Percentiles rank a stretch among this genome's conserved stretches.
phyloP scores from a whole-genome alignment of 2,113 vertebrate species.

The Mesocricetus auratus region DNA sequence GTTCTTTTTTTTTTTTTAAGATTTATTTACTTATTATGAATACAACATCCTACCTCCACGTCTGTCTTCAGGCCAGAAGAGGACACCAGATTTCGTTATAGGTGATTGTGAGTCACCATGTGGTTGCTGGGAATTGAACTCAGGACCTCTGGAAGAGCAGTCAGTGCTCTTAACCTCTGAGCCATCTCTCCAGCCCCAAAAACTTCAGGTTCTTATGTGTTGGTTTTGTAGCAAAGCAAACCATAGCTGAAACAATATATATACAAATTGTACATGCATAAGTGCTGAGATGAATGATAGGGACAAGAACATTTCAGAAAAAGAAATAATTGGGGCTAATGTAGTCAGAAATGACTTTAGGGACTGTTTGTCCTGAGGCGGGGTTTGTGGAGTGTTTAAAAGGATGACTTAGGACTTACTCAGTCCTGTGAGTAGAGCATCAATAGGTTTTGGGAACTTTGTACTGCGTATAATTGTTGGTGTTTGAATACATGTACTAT shows the following conservation, averaged over 20 bases:
- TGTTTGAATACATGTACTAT: not conserved
- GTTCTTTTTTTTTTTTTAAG: too few relatives aligned
- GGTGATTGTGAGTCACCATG: too few relatives aligned
- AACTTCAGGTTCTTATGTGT: not conserved
- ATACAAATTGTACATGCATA: not conserved
- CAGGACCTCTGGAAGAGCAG: too few relatives aligned
- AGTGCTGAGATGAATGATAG: constrained; percentile 1
- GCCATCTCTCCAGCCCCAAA: too few relatives aligned
- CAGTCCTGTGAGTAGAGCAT: not conserved
- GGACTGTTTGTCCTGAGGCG: not conserved
- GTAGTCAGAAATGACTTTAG: not conserved
- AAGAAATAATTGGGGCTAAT: not conserved
- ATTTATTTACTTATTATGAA: too few relatives aligned
- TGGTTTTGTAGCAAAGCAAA: not conserved
- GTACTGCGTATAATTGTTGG: not conserved
- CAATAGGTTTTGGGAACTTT: not conserved
- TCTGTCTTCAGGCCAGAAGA: too few relatives aligned
- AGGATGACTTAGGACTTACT: not conserved
- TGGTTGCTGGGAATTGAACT: too few relatives aligned
- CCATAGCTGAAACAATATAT: not conserved
- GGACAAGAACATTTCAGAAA: not conserved
- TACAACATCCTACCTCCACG: too few relatives aligned
- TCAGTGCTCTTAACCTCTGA: too few relatives aligned
- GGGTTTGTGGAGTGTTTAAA: not conserved
- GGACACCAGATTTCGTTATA: too few relatives aligned